These are phyloP conservation scores for Sakesphorus luctuosus DNA, from an alignment of 2,113 vertebrate species.

Conservation along the genomic window DNA sequence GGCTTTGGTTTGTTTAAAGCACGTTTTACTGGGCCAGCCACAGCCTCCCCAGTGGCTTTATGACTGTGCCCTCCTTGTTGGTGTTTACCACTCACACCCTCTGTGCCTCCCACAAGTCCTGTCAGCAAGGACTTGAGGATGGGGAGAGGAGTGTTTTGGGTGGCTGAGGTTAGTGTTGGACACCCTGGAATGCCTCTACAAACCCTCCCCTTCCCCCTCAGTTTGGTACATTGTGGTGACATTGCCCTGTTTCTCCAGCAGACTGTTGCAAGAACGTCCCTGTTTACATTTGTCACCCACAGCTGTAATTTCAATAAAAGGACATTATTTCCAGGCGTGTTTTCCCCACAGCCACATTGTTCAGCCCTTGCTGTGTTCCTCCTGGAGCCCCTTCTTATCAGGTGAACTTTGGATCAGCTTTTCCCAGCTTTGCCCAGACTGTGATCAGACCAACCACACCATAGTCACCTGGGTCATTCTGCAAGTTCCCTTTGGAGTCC, in stretches of 20 bases:
- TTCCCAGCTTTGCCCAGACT: background rate
- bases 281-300: background rate
- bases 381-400: background rate
- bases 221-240: background rate
- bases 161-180: background rate
- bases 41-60: background rate
- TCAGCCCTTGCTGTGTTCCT: background rate
- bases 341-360: background rate
- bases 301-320: background rate
- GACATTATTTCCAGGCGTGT: background rate
- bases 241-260: background rate
- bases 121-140: background rate
- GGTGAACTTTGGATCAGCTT: conserved; percentile 5
- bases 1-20: background rate
- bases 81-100: background rate
- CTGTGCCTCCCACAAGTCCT: background rate
- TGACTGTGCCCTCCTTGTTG: background rate
- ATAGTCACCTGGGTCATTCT: background rate
- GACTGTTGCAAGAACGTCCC: background rate
- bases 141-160: background rate
- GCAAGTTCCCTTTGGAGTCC: background rate
- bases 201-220: background rate
- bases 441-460: background rate
- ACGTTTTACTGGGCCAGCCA: background rate
- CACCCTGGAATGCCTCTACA: background rate